A percentile compares a stretch with the other conserved stretches of the same genome.
Evolutionary conservation across 2,888 invertebrate species (phyloP).

Genomic region (Junonia oenone): DNA sequence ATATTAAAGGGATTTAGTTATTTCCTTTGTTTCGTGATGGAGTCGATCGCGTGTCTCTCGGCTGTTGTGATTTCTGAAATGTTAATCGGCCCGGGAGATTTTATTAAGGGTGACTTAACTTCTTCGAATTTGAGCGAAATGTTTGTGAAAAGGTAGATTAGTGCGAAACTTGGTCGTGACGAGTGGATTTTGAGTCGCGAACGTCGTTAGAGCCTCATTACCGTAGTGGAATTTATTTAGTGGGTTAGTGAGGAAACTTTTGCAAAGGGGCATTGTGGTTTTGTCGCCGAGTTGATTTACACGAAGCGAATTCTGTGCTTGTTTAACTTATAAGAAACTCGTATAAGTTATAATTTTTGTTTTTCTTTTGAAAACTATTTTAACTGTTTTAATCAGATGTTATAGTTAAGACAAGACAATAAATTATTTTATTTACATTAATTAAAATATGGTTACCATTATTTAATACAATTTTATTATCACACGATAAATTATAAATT

Average conservation of each 20-base stretch:
- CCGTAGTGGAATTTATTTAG: slow-evolving; percentile 12
- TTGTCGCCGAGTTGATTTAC: slow-evolving; percentile 3
- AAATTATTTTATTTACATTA: background rate
- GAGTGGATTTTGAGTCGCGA: slow-evolving; percentile 17
- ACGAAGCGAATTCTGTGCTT: slow-evolving; percentile 1
- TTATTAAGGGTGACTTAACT: slow-evolving; percentile 55
- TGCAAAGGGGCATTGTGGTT: slow-evolving; percentile 7
- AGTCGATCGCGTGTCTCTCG: slow-evolving; percentile 54
- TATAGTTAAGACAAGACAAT: too few relatives aligned
- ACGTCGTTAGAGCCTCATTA: slow-evolving; percentile 15
- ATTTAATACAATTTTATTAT: slow-evolving; percentile 3
- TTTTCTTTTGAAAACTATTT: background rate
- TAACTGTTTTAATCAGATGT: too few relatives aligned
- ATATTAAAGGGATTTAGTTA: slow-evolving; percentile 46
- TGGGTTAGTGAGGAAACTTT: slow-evolving; percentile 19
- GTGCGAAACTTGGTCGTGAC: slow-evolving; percentile 22
- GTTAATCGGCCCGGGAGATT: slow-evolving; percentile 64
- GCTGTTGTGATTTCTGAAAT: slow-evolving; percentile 69
- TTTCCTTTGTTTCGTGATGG: slow-evolving; percentile 59
- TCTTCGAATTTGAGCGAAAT: slow-evolving; percentile 39
- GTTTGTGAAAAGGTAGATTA: slow-evolving; percentile 25
- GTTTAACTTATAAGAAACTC: background rate
- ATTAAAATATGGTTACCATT: background rate
- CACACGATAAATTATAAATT: slow-evolving; percentile 9
- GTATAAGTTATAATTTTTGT: background rate